Evolutionary conservation across 1,140 invertebrate genomes (phyloP).

Genomic region (Odontomachus brunneus): DNA sequence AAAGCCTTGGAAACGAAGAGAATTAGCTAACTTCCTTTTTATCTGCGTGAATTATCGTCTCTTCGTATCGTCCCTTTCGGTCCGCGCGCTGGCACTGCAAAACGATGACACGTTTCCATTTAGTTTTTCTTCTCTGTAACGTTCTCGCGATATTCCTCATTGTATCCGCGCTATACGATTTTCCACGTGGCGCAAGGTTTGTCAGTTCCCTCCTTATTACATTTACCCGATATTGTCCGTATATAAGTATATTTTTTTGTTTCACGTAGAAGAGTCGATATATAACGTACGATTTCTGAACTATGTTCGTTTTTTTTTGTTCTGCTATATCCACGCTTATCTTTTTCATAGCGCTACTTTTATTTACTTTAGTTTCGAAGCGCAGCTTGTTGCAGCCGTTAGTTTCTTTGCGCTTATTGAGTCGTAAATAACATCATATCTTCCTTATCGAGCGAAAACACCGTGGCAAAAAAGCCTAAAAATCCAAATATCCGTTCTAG

Average conservation of each 20-base stretch:
- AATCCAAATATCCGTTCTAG: slow-evolving; percentile 25
- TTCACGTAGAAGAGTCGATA: slow-evolving; percentile 35
- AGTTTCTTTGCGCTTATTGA: slow-evolving; percentile 52
- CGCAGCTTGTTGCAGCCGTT: slow-evolving; percentile 42
- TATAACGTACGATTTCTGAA: slow-evolving; percentile 37
- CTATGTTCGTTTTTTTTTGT: slow-evolving; percentile 14
- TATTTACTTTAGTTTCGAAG: slow-evolving; percentile 51
- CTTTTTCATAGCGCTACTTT: slow-evolving; percentile 45
- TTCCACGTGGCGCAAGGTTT: slow-evolving; percentile 7
- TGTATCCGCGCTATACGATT: background rate
- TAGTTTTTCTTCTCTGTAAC: too few species aligned
- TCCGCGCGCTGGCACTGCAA: background rate
- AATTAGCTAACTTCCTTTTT: slow-evolving; percentile 58
- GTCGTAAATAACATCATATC: slow-evolving; percentile 53
- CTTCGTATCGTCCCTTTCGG: slow-evolving; percentile 19
- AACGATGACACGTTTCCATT: slow-evolving; percentile 14
- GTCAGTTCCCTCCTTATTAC: background rate
- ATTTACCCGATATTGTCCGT: background rate
- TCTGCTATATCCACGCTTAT: slow-evolving; percentile 18
- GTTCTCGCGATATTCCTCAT: slow-evolving; percentile 5
- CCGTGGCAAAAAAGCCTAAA: slow-evolving; percentile 27
- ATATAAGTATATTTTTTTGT: slow-evolving; percentile 28
- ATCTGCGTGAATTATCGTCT: slow-evolving; percentile 52
- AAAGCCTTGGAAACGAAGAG: slow-evolving; percentile 32
- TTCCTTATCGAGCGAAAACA: slow-evolving; percentile 48